Evolutionary conservation across 1,140 invertebrate genomes (phyloP).

Genomic region (Musca domestica): DNA sequence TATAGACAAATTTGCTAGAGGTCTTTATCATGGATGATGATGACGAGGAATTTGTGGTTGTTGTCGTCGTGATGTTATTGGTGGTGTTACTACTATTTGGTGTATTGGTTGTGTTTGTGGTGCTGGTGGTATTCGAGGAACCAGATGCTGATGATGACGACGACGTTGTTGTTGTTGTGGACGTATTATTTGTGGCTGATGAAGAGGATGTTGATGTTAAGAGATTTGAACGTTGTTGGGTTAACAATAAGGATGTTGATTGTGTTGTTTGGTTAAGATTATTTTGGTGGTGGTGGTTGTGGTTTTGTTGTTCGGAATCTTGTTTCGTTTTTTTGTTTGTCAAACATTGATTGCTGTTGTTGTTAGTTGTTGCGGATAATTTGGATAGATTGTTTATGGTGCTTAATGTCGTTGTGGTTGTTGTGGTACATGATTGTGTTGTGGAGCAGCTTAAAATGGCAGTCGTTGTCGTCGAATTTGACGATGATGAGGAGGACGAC

Average conservation of each 20-base stretch:
- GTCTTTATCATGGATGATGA: constrained; percentile 38
- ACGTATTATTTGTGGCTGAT: neutral
- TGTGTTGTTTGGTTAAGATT: constrained; percentile 33
- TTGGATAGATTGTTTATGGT: constrained; percentile 23
- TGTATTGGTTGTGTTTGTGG: constrained; percentile 31
- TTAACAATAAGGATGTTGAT: constrained; percentile 17
- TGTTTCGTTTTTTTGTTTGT: constrained; percentile 22
- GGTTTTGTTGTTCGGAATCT: constrained; percentile 23
- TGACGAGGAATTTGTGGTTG: neutral
- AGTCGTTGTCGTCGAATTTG: constrained; percentile 7
- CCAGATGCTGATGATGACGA: constrained; percentile 28
- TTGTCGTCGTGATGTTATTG: neutral
- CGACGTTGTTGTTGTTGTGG: constrained; percentile 20
- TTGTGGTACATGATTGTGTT: constrained; percentile 20
- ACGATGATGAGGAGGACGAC: neutral
- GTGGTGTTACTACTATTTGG: neutral
- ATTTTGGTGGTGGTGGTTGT: constrained; percentile 23
- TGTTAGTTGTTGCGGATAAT: constrained; percentile 1
- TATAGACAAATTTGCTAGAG: constrained; percentile 49
- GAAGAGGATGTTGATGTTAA: neutral
- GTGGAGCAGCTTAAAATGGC: constrained; percentile 12
- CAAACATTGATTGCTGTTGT: constrained; percentile 25
- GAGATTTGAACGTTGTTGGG: constrained; percentile 8
- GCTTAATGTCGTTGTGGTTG: constrained; percentile 18
- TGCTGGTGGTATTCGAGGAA: constrained; percentile 17